A percentile compares a stretch with the other conserved stretches of the same genome.
Evolutionary conservation across 2,888 invertebrate genomes (phyloP).

Genomic region (Adelphocoris suturalis): DNA sequence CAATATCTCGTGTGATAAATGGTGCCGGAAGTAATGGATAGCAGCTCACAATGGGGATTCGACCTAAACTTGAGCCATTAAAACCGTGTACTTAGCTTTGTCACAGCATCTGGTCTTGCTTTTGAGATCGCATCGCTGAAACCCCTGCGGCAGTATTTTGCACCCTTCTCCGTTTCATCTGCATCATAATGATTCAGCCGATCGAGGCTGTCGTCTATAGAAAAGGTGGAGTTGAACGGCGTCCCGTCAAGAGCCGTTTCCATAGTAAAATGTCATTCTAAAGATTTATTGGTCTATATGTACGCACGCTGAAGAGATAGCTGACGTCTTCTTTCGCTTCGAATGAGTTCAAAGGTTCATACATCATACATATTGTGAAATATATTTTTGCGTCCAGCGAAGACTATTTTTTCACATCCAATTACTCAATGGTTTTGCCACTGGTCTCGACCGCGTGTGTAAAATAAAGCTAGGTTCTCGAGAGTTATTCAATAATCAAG

Average conservation of each 20-base stretch:
- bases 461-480: too few species aligned
- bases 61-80: conserved; percentile 58
- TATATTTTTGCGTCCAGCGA: background rate
- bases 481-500: too few species aligned
- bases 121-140: background rate
- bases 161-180: background rate
- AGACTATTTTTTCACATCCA: background rate
- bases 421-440: too few species aligned
- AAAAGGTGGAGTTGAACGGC: background rate
- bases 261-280: background rate
- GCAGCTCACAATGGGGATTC: conserved; percentile 41
- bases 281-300: background rate
- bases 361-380: too few species aligned
- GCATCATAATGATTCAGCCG: conserved; percentile 32
- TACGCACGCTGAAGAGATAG: background rate
- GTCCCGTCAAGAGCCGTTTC: background rate
- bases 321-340: background rate
- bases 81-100: conserved; percentile 52
- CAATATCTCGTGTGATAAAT: conserved; percentile 55
- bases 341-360: background rate
- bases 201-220: background rate
- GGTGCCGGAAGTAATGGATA: conserved; percentile 37
- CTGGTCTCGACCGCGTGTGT: too few species aligned
- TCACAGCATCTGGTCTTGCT: conserved; percentile 54
- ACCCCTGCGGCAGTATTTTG: conserved; percentile 3